Evolutionary conservation across 1,140 invertebrate genomes (phyloP).

Genomic region (Mya arenaria): DNA sequence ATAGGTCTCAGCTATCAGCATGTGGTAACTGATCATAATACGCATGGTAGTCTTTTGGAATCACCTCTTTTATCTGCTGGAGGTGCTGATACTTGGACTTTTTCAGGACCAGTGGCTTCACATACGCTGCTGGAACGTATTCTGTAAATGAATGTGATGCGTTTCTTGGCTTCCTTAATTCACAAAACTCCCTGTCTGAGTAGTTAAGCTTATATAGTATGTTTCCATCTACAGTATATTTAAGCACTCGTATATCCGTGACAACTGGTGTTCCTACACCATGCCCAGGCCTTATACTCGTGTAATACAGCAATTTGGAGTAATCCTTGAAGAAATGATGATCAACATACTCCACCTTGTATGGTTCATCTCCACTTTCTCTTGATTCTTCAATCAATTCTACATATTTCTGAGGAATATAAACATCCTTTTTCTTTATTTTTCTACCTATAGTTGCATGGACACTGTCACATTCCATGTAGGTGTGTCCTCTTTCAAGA

Average conservation of each 20-base stretch:
- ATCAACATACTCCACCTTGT: slow-evolving; percentile 25
- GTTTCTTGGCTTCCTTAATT: slow-evolving; percentile 12
- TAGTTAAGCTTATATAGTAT: slow-evolving; percentile 36
- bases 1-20: neutral
- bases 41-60: slow-evolving; percentile 29
- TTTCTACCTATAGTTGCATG: slow-evolving; percentile 49
- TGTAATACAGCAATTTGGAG: slow-evolving; percentile 23
- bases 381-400: slow-evolving; percentile 5
- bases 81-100: slow-evolving; percentile 34
- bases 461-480: slow-evolving; percentile 58
- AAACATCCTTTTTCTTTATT: slow-evolving; percentile 45
- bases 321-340: slow-evolving; percentile 13
- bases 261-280: slow-evolving; percentile 28
- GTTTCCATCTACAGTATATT: slow-evolving; percentile 39
- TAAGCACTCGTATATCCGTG: slow-evolving; percentile 22
- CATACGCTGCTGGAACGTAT: neutral
- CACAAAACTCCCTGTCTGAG: neutral
- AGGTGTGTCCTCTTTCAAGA: slow-evolving; percentile 55
- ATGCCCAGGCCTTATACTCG: slow-evolving; percentile 23
- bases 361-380: neutral
- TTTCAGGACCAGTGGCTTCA: slow-evolving; percentile 1
- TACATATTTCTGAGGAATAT: slow-evolving; percentile 38
- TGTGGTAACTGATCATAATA: slow-evolving; percentile 21
- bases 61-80: slow-evolving; percentile 21
- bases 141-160: neutral